These are phyloP conservation scores for Capromys pilorides DNA, from an alignment of 2,797 vertebrate genomes.

Conservation along the genomic window DNA sequence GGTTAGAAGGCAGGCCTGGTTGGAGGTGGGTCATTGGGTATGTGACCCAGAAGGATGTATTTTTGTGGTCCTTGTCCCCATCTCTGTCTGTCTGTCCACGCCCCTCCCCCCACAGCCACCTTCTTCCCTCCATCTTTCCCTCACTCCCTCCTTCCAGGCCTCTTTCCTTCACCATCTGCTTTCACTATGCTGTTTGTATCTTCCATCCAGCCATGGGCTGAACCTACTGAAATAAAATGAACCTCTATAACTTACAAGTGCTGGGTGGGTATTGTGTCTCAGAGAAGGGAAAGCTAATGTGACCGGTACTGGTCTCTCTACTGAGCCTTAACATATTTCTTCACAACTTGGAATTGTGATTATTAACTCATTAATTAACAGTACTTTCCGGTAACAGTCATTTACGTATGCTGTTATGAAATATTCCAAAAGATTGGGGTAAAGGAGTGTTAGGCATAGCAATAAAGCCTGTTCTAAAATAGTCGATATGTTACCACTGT, in stretches of 20 bases:
- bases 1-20: neutral
- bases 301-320: neutral
- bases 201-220: neutral
- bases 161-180: neutral
- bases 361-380: neutral
- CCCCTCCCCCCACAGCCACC: too few species aligned
- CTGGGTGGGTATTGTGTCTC: neutral
- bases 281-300: neutral
- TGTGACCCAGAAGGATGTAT: neutral
- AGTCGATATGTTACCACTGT: neutral
- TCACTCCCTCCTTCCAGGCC: neutral
- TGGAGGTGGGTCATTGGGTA: neutral
- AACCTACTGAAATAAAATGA: neutral
- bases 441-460: neutral
- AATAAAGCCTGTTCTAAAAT: conserved; percentile 28
- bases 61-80: neutral
- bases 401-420: conserved; percentile 16
- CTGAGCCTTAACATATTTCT: conserved; percentile 17
- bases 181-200: neutral
- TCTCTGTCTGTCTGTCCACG: too few species aligned
- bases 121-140: neutral
- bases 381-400: neutral
- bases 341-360: conserved; percentile 10
- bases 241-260: neutral
- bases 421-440: neutral